phyloP scores from a whole-genome alignment of 2,113 vertebrate genomes.

The Cepphus grylle region DNA sequence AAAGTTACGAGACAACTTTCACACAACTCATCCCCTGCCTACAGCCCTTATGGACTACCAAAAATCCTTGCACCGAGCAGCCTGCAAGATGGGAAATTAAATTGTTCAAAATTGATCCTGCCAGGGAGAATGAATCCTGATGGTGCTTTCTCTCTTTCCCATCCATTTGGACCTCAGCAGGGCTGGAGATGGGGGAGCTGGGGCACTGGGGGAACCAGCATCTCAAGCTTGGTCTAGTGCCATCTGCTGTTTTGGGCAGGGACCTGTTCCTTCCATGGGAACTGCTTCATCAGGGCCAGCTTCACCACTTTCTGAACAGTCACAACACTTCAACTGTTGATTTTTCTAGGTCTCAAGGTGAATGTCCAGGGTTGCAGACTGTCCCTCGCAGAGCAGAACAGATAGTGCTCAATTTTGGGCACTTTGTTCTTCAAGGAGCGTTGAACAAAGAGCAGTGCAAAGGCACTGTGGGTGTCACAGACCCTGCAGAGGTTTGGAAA shows the following conservation, averaged over 20 bases:
- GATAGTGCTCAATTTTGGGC: not conserved
- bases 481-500: not conserved
- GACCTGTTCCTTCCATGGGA: not conserved
- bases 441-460: fast-evolving
- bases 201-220: not conserved
- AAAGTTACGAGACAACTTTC: not conserved
- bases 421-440: not conserved
- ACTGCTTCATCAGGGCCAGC: not conserved
- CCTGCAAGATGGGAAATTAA: not conserved
- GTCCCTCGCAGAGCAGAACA: not conserved
- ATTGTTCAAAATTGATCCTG: not conserved
- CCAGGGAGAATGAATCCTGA: not conserved
- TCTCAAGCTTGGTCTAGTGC: not conserved
- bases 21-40: not conserved
- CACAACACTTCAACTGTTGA: not conserved
- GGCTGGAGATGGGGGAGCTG: not conserved
- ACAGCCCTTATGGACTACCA: not conserved
- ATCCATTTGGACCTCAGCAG: not conserved
- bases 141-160: not conserved
- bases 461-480: not conserved
- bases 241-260: not conserved
- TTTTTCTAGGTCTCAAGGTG: not conserved
- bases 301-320: not conserved
- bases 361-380: not conserved
- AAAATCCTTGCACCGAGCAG: not conserved